These are phyloP conservation scores for Myotis findleyi DNA, from an alignment of 2,797 vertebrate species.

Conservation along the genomic window DNA sequence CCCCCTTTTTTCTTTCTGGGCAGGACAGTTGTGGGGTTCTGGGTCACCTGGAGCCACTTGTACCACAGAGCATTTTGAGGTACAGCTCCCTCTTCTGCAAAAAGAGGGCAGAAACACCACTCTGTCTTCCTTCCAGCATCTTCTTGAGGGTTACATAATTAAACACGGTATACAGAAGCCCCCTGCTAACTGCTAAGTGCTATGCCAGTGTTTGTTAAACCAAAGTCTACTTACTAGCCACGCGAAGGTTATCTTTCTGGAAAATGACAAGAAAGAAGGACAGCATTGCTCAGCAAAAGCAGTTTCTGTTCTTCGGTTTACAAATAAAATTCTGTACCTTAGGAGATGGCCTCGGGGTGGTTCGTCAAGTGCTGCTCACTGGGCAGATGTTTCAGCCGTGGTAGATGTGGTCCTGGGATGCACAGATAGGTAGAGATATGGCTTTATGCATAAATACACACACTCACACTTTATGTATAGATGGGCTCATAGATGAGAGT, in stretches of 20 bases:
- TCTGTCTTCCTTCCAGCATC: not conserved
- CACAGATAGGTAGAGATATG: too few species aligned
- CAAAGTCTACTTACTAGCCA: not conserved
- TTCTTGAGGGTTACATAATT: fast-evolving
- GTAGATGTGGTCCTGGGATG: not conserved
- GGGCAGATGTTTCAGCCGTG: not conserved
- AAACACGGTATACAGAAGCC: not conserved
- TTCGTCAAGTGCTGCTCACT: not conserved
- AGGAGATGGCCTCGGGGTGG: not conserved
- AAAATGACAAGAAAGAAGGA: not conserved
- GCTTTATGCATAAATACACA: not conserved
- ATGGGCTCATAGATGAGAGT: not conserved
- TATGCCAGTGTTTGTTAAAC: not conserved
- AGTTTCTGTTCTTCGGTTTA: not conserved
- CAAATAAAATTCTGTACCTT: not conserved
- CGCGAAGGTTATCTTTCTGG: not conserved
- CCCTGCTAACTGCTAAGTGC: too few species aligned
- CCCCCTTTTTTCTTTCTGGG: not conserved
- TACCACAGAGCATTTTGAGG: fast-evolving
- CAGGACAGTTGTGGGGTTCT: not conserved
- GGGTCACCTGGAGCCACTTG: not conserved
- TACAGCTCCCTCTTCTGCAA: not conserved
- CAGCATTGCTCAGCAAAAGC: not conserved
- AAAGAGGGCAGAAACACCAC: not conserved
- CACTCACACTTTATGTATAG: too few species aligned